Evolutionary conservation across 2,113 vertebrate species (phyloP).

Genomic region (Chloropsis cyanopogon): DNA sequence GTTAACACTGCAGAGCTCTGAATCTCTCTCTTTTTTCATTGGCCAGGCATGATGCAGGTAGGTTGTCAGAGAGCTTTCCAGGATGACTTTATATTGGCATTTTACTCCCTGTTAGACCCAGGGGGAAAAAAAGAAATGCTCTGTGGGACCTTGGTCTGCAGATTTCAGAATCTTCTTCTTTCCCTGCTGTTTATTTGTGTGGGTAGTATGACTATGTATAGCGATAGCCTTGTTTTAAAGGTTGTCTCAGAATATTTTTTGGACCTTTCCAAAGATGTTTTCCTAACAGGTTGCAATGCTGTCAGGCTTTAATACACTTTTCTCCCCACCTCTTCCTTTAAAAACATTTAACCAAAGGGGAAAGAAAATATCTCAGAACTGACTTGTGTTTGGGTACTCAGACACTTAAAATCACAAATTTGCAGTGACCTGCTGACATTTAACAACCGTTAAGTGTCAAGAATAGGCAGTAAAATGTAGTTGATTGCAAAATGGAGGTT

Average conservation of each 20-base stretch:
- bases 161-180: not conserved
- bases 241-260: not conserved
- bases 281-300: not conserved
- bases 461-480: constrained; percentile 39
- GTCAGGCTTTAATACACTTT: not conserved
- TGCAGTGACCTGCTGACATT: constrained; percentile 23
- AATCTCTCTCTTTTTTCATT: not conserved
- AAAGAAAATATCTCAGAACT: not conserved
- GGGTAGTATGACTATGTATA: not conserved
- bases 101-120: not conserved
- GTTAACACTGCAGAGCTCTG: not conserved
- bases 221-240: not conserved
- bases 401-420: constrained; percentile 56
- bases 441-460: constrained; percentile 22
- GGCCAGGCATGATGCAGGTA: not conserved
- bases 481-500: constrained; percentile 51
- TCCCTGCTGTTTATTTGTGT: not conserved
- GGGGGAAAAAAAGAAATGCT: not conserved
- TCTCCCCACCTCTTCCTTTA: not conserved
- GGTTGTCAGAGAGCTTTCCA: not conserved
- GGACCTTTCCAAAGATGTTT: not conserved
- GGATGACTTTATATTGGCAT: not conserved
- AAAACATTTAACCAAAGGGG: not conserved
- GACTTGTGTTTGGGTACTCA: constrained; percentile 18
- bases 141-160: not conserved